These are phyloP conservation scores for Ceratitis capitata DNA, from an alignment of 1,140 invertebrate genomes.

Conservation along the genomic window DNA sequence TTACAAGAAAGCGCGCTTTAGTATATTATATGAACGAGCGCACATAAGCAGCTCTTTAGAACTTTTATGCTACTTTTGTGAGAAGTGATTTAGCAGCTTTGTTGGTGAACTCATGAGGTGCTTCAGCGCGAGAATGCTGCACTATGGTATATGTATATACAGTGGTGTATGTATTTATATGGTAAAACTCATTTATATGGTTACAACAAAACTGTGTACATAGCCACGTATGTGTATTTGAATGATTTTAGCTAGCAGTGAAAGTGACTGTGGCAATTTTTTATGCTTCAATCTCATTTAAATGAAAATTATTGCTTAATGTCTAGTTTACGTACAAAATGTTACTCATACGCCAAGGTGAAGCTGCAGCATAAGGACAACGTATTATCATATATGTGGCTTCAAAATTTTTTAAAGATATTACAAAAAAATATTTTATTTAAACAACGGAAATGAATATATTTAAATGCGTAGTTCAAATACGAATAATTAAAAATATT, in stretches of 20 bases:
- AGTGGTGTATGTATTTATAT: neutral
- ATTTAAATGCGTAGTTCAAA: too few species aligned
- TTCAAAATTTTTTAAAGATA: too few species aligned
- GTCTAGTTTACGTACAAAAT: neutral
- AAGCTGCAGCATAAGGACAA: neutral
- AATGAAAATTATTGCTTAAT: neutral
- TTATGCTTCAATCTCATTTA: neutral
- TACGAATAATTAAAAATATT: too few species aligned
- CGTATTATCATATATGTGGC: too few species aligned
- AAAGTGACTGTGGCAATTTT: neutral
- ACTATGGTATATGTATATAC: neutral
- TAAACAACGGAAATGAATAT: too few species aligned
- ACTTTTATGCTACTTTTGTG: conserved; percentile 10
- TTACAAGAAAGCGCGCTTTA: neutral
- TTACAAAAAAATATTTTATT: too few species aligned
- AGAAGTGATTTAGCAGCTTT: conserved; percentile 18
- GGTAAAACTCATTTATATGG: neutral
- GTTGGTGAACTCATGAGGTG: neutral
- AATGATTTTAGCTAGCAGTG: neutral
- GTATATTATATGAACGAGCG: neutral
- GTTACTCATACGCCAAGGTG: neutral
- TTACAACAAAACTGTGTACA: neutral
- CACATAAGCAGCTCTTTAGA: conserved; percentile 9
- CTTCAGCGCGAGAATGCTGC: neutral
- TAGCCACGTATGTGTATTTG: neutral